Evolutionary conservation across 2,113 vertebrate species (phyloP), one percentile per base, ranked within the genome.

Genomic region (Vombatus ursinus): DNA sequence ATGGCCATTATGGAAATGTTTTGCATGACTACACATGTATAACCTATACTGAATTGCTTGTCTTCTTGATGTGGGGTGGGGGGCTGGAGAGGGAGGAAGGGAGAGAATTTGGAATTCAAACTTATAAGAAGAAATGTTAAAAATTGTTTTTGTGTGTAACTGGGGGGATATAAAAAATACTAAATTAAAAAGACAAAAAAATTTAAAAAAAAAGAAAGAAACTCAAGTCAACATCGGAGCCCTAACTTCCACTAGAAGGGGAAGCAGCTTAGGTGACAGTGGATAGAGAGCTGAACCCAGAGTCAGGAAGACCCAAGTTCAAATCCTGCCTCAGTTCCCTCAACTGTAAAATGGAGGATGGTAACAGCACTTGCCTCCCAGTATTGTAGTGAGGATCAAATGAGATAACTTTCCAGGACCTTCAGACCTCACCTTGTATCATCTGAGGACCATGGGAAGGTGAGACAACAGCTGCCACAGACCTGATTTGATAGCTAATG

Each of bases 261-360:
- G 57, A 37, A 16, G 31, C 11, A 16, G 31, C 12, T 68, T 68
- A 68, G 31, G 31, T 14, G 4, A 37, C 31, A 37, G 31, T 68
- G 61, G 12, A 68, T 12, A 61, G 31, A 68, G 61, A 31, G 31
- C 31, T 68, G 37, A 77, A 77, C 16, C 68, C 5, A 77, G 28
- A 14, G 3, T 77, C 37, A 77, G 14, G 31, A 77, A 22, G 37
- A 44, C 68, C 37, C 6, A 16, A 77, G 31, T n/a, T 77, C 61
- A n/a, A 77, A n/a, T 77, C 14, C 16, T n/a, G 16, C 91, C 51
- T 92, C 77, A 37, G 28, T 92, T 96, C 92, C 50, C 53, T 93
- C n/a, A 57, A 50, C 28, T 92, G 1, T 93, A 61, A 96, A 96
- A 92, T 68, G 23, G 93, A 37, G 51, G 49, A 92, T n/a, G 92